Percentiles rank a stretch among this genome's conserved stretches.
phyloP scores from a whole-genome alignment of 2,888 invertebrate genomes.

The Drosophila suboccidentalis region DNA sequence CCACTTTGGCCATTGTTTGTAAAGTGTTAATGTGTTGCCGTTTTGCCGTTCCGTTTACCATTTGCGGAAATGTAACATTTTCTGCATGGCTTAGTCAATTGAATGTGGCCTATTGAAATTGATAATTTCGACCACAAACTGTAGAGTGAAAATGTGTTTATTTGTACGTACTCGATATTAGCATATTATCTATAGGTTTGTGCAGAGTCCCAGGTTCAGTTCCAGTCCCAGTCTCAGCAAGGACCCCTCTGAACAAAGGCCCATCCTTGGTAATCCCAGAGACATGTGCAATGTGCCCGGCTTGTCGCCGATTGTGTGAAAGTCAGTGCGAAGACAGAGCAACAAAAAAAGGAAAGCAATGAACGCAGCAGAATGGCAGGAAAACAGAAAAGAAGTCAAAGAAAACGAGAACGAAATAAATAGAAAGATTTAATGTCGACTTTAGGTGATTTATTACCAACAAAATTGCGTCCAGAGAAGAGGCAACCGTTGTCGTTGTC shows the following conservation, averaged over 20 bases:
- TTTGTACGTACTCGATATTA: conserved; percentile 55
- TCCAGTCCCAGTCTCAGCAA: conserved; percentile 24
- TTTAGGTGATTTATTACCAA: conserved; percentile 85
- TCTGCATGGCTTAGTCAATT: conserved; percentile 68
- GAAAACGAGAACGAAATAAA: conserved; percentile 49
- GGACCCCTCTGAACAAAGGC: conserved; percentile 44
- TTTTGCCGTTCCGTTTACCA: conserved; percentile 10
- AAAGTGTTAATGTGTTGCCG: conserved; percentile 74
- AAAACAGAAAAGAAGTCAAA: conserved; percentile 56
- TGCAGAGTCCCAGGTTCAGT: conserved; percentile 1
- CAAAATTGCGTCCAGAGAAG: conserved; percentile 83
- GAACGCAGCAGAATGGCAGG: conserved; percentile 28
- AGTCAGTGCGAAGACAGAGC: conserved; percentile 70
- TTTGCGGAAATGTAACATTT: conserved; percentile 74
- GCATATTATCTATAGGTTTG: conserved; percentile 42
- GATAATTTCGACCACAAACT: conserved; percentile 52
- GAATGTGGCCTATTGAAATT: conserved; percentile 66
- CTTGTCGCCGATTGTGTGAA: conserved; percentile 72
- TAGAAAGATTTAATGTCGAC: conserved; percentile 85
- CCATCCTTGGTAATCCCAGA: conserved; percentile 55
- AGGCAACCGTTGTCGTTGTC: conserved; percentile 51
- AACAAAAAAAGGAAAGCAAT: conserved; percentile 54
- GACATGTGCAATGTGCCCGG: conserved; percentile 76
- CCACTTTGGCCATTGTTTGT: conserved; percentile 78
- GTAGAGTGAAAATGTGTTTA: conserved; percentile 67